Evolutionary conservation across 2,888 invertebrate species (phyloP).

Genomic region (Craniophora ligustri): DNA sequence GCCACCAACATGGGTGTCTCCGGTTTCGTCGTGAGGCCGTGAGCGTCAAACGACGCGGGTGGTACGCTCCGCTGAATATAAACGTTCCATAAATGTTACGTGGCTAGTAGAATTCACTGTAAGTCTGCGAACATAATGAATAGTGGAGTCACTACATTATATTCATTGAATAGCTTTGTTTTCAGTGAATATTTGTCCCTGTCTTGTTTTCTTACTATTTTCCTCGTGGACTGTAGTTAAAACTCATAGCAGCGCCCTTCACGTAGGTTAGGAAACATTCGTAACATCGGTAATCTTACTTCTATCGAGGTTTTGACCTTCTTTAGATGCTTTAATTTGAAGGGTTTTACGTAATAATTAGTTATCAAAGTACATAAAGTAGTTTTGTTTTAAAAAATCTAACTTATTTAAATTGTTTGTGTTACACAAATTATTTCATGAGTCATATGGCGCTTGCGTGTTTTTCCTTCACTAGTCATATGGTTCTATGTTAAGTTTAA

Average conservation of each 20-base stretch:
- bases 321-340: not conserved
- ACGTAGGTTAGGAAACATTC: too few species aligned
- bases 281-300: too few species aligned
- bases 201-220: slow-evolving; percentile 4
- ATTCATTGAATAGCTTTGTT: slow-evolving; percentile 39
- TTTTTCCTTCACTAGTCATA: slow-evolving; percentile 32
- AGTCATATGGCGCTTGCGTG: slow-evolving; percentile 44
- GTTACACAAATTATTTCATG: slow-evolving; percentile 22
- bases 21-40: slow-evolving; percentile 72
- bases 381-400: slow-evolving; percentile 17
- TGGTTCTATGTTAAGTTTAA: slow-evolving; percentile 36
- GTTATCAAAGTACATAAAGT: not conserved
- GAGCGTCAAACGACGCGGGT: slow-evolving; percentile 78
- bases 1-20: slow-evolving; percentile 71
- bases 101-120: slow-evolving; percentile 63
- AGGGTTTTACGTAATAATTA: not conserved
- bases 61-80: slow-evolving; percentile 79
- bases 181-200: slow-evolving; percentile 22
- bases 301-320: too few species aligned
- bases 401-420: slow-evolving; percentile 10
- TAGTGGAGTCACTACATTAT: slow-evolving; percentile 49
- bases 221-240: not conserved
- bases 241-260: not conserved
- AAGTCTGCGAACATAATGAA: slow-evolving; percentile 48
- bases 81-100: slow-evolving; percentile 75